Base-by-base conservation (phyloP, 2,113 vertebrate species). In the Piprites chloris region DNA sequence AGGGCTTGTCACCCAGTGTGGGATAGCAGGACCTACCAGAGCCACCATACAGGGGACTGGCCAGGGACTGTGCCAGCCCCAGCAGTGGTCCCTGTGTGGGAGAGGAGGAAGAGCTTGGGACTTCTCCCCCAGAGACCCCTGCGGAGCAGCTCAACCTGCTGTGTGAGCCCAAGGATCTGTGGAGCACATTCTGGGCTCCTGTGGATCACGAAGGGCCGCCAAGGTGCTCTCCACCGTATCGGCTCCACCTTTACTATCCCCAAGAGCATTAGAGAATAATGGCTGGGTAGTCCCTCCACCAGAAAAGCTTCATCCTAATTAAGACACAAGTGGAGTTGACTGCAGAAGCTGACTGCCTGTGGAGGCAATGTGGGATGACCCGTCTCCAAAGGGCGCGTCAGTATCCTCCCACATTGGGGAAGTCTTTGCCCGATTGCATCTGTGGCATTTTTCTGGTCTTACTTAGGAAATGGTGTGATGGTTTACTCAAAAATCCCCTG, bases 321-420 rank as follows among this genome's bases (percentile, higher is more conserved):
- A 89, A 93, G 81, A 53, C 19, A 71, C 9, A 85, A 59, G 79
- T 91, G 63, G 80, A 92, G 75, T 37, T 0, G 1, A 42, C 41
- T 95, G 62, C 85, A 93, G 80, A 91, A 97, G 39, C 66, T 97
- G 69, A 87, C 97, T 68, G 37, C 4, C 61, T 89, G 62, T 78
- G 28, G 65, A 78, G 63, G 68, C 85, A 89, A 66, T 21, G 30
- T 44, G 93, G 95, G 41, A 77, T 26, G 2, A 91, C 93, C 50
- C 13, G 14, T 85, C 37, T 88, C 86, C 27, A 61, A 28, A 74
- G 20, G 21, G 17, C 7, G 6, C 5, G 17, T 16, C 28, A 39
- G 9, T 22, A 21, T 42, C 47, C 41, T 41, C 35, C 33, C 4
- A 1, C 46, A 41, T 2, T 3, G 15, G 33, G 23, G 56, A 82